Evolutionary conservation across 2,797 vertebrate genomes (phyloP).

Genomic region (Graptemys geographica): DNA sequence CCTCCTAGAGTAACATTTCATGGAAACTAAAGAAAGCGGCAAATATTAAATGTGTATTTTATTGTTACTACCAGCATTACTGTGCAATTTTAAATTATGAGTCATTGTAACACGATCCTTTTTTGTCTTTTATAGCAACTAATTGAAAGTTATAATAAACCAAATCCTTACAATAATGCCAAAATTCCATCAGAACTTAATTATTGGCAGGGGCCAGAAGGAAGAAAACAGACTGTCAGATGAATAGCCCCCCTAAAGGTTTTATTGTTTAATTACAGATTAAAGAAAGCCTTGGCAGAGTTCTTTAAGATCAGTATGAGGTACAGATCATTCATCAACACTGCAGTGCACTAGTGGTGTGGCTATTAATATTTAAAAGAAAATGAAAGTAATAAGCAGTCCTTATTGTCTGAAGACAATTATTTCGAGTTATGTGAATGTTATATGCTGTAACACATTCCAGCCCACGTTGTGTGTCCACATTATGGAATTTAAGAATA

Average conservation of each 20-base stretch:
- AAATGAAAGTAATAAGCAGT: conserved; percentile 47
- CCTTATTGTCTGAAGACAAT: conserved; percentile 28
- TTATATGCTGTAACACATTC: not conserved
- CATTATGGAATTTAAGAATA: not conserved
- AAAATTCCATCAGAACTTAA: conserved; percentile 30
- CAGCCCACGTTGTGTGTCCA: not conserved
- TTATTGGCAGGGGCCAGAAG: conserved; percentile 26
- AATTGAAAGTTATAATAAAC: conserved; percentile 44
- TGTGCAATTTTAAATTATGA: conserved; percentile 22
- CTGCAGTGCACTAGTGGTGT: not conserved
- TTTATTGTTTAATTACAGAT: conserved; percentile 79
- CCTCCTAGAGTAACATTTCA: not conserved
- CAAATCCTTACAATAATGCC: conserved; percentile 29
- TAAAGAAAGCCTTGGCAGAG: conserved; percentile 54
- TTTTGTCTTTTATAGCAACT: conserved; percentile 48
- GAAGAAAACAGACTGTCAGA: conserved; percentile 62
- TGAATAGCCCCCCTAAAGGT: conserved; percentile 65
- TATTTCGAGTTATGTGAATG: not conserved
- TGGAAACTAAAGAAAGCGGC: not conserved
- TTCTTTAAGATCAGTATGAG: conserved; percentile 74
- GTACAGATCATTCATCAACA: conserved; percentile 60
- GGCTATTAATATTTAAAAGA: conserved; percentile 68
- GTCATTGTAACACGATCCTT: not conserved
- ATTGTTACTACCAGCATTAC: not conserved
- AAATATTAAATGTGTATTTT: not conserved